These are phyloP conservation scores for Aleiodes sp. DNA, from an alignment of 1,140 invertebrate genomes.

Conservation along the genomic window DNA sequence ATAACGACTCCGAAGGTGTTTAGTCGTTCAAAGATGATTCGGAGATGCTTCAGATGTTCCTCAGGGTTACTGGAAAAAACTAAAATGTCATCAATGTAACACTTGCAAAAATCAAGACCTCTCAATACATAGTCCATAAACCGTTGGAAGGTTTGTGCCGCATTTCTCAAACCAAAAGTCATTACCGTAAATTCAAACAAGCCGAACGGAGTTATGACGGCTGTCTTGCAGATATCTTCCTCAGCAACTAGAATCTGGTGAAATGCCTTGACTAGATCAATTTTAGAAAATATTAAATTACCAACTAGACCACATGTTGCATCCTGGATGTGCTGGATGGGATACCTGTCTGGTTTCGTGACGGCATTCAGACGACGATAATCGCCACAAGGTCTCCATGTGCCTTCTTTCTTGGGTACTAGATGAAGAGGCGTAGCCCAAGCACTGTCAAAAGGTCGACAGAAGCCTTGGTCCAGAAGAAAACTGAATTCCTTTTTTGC, in stretches of 20 bases:
- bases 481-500: too few relatives aligned
- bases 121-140: neutral
- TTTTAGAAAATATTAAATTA: conserved; percentile 48
- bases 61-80: neutral
- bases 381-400: neutral
- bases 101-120: neutral
- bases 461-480: too few relatives aligned
- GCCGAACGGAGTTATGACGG: conserved; percentile 47
- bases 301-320: conserved; percentile 48
- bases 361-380: neutral
- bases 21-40: neutral
- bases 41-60: neutral
- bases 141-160: neutral
- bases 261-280: conserved; percentile 63
- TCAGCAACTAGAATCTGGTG: conserved; percentile 45
- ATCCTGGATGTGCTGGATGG: conserved; percentile 41
- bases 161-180: conserved; percentile 33
- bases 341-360: conserved; percentile 23
- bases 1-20: neutral
- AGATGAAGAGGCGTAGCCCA: conserved; percentile 7
- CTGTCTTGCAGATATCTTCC: conserved; percentile 36
- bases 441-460: too few relatives aligned
- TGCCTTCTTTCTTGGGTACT: too few relatives aligned
- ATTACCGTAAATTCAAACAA: conserved; percentile 44
- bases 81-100: neutral